A percentile compares a stretch with the other conserved stretches of the same genome.
Conservation (phyloP, 37 sponge, comb jelly and placozoan genomes). For the Aphrocallistes beatrix region DNA sequence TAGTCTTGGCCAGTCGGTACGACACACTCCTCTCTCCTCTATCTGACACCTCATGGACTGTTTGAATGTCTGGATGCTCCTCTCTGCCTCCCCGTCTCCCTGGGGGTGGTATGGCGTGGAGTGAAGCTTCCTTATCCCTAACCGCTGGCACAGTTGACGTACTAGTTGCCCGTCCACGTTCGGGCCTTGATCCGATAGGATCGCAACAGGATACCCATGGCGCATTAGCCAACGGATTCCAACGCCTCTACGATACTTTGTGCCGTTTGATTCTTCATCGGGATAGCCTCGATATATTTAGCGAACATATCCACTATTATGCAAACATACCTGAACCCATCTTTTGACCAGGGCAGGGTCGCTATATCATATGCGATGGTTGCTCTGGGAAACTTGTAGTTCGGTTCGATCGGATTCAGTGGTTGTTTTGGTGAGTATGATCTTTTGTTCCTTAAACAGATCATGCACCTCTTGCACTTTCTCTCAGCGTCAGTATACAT, state of each 20-base stretch:
- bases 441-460: background rate
- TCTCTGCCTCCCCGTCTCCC: background rate
- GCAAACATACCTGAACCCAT: background rate
- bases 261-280: background rate
- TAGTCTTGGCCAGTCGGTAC: background rate
- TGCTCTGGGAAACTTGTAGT: background rate
- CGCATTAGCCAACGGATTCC: background rate
- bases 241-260: background rate
- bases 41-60: background rate
- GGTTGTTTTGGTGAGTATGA: background rate
- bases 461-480: background rate
- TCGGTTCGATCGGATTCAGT: background rate
- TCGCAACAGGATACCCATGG: background rate
- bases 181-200: background rate
- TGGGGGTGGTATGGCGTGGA: background rate
- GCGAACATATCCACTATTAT: background rate
- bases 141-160: background rate
- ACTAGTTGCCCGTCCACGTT: background rate
- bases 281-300: background rate
- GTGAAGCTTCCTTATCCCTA: background rate
- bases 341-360: background rate
- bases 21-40: background rate
- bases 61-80: background rate
- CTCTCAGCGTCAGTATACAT: background rate
- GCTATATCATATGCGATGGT: background rate